These are phyloP conservation scores for Palythoa grandis DNA, from an alignment of 92 coral and sea anemone species.

Conservation along the genomic window DNA sequence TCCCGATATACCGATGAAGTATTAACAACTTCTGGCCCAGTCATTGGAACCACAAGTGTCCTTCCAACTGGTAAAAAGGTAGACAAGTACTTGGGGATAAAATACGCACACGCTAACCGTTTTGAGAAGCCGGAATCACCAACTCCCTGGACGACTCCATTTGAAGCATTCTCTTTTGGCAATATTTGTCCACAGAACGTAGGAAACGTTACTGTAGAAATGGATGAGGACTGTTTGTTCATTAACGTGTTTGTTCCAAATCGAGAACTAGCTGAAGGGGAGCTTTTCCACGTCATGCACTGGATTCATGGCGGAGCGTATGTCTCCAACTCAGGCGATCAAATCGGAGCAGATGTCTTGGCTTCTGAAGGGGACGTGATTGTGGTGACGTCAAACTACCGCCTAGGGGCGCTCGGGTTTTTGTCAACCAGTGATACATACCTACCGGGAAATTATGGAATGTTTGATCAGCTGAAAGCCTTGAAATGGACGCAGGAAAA, in stretches of 20 bases:
- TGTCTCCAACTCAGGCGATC: conserved; percentile 4
- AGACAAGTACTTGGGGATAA: conserved; percentile 13
- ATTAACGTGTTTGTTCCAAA: conserved; percentile 19
- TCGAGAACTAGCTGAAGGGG: background rate
- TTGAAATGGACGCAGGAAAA: conserved; percentile 2
- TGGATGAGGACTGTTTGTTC: conserved; percentile 9
- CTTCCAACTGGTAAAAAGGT: background rate
- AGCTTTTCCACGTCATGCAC: conserved; percentile 22
- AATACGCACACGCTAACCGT: conserved; percentile 4
- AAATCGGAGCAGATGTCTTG: conserved; percentile 19
- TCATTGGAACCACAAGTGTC: background rate
- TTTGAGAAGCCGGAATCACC: conserved; percentile 3
- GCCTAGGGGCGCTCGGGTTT: conserved; percentile 26
- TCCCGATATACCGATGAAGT: background rate
- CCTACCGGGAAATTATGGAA: conserved; percentile 30
- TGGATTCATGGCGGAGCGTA: conserved; percentile 30
- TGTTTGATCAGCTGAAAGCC: conserved; percentile 31
- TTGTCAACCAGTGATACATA: background rate
- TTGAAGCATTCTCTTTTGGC: conserved; percentile 1
- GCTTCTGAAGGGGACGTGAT: conserved; percentile 29
- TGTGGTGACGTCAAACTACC: conserved; percentile 19
- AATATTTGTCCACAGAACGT: background rate
- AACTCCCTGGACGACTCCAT: background rate
- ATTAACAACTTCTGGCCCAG: conserved; percentile 16
- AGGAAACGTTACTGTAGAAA: background rate